These are phyloP conservation scores for Daubentonia madagascariensis DNA, from an alignment of 2,113 vertebrate genomes.

Conservation along the genomic window DNA sequence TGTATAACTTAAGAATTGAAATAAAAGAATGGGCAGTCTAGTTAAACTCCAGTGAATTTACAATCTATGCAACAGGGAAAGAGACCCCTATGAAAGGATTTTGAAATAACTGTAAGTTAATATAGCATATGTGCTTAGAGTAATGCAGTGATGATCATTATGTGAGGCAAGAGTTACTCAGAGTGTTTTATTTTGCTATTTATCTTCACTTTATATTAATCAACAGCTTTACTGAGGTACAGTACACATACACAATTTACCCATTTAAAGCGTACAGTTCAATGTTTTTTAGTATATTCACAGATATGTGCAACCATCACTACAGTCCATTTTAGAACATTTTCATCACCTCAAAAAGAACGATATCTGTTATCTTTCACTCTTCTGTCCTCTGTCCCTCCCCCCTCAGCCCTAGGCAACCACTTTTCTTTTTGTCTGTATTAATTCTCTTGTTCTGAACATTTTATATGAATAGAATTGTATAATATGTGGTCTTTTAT, in stretches of 20 bases:
- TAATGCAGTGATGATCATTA: background rate
- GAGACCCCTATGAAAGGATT: background rate
- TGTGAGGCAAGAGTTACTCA: background rate
- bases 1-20: background rate
- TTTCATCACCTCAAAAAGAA: background rate
- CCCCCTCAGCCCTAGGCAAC: background rate
- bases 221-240: background rate
- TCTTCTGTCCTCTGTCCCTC: accelerated
- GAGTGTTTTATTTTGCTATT: background rate
- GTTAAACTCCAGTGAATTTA: background rate
- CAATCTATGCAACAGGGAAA: background rate
- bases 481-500: background rate
- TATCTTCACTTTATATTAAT: background rate
- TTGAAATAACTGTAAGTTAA: background rate
- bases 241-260: no score
- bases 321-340: background rate
- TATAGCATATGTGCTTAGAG: background rate
- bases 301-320: background rate
- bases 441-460: background rate
- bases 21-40: background rate
- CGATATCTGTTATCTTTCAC: background rate
- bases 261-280: background rate
- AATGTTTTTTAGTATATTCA: background rate
- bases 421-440: background rate
- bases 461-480: background rate